Conservation (phyloP, 1,140 invertebrate genomes). For the Trachymyrmex septentrionalis region DNA sequence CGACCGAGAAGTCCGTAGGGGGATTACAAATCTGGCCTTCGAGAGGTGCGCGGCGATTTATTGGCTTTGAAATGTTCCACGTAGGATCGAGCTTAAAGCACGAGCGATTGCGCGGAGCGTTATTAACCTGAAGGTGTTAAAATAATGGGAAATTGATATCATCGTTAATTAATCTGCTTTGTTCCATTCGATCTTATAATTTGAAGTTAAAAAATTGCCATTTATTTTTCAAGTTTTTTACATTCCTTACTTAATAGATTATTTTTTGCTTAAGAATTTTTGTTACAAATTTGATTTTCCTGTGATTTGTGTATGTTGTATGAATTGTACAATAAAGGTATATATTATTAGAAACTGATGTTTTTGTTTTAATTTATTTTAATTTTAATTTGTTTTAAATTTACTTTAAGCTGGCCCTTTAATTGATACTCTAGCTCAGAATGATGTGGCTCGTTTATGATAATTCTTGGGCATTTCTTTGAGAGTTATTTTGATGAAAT, state of each 20-base stretch:
- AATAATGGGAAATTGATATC: conserved; percentile 21
- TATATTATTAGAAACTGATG: too few species aligned
- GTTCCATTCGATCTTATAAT: neutral
- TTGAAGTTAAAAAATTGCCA: neutral
- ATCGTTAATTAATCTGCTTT: neutral
- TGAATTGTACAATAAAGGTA: neutral
- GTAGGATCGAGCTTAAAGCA: conserved; percentile 46
- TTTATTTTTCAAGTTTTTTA: neutral
- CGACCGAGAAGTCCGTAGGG: conserved; percentile 48
- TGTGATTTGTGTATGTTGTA: neutral
- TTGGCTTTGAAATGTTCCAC: conserved; percentile 65
- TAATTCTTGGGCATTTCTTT: too few species aligned
- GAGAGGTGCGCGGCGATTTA: conserved; percentile 62
- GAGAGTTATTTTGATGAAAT: neutral
- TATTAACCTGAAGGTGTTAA: conserved; percentile 55
- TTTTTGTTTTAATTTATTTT: too few species aligned
- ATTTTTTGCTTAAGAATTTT: neutral
- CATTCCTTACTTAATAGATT: neutral
- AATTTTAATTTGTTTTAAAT: too few species aligned
- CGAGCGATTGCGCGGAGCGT: conserved; percentile 19
- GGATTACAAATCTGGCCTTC: conserved; percentile 63
- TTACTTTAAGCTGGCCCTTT: too few species aligned
- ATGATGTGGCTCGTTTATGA: neutral
- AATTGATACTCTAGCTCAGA: too few species aligned
- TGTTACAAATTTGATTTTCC: neutral